Evolutionary conservation across 2,797 vertebrate genomes (phyloP), one percentile per base, ranked within the genome.

Genomic region (Acanthopagrus latus): DNA sequence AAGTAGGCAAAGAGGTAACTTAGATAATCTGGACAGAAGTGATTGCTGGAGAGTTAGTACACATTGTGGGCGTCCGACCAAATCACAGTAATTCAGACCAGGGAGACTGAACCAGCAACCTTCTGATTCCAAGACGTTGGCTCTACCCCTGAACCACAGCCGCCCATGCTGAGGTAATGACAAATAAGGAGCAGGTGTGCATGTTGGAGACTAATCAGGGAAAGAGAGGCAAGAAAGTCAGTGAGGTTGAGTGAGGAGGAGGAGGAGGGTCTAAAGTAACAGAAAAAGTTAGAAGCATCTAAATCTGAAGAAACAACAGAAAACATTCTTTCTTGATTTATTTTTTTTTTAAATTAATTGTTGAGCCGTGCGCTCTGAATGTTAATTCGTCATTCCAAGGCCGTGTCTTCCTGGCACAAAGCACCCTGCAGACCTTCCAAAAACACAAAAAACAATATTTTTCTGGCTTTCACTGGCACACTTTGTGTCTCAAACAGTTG

Each of bases 101-200:
- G 27, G 27, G 27, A 4, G 4, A 27, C 4, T 4, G 27, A 27
- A 27, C 27, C 27, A 4, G 4, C 4, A 27, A 27, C n/a, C n/a
- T n/a, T n/a, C n/a, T n/a, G n/a, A n/a, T n/a, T n/a, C n/a, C 27
- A 27, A 27, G 27, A 27, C 27, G 27, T 4, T 27, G 27, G 27
- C 27, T 27, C 27, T 27, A 27, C 27, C 27, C 27, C 27, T 27
- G 27, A 27, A 4, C 27, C 27, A 27, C 27, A 27, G 27, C 27
- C 4, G 4, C 27, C 27, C 27, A 27, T 27, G n/a, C 65, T 51
- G 50, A 13, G 1, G 68, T 50, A 70, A 72, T 33, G 29, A 68
- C 64, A 69, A 81, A 74, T 77, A 69, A 74, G 51, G 69, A 58
- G 62, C 52, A 55, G 55, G 48, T 50, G 25, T 59, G 48, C 50